A percentile compares a stretch with the other conserved stretches of the same genome.
These are phyloP conservation scores for Lichenostomus cassidix DNA, from an alignment of 2,113 vertebrate species.

Conservation along the genomic window DNA sequence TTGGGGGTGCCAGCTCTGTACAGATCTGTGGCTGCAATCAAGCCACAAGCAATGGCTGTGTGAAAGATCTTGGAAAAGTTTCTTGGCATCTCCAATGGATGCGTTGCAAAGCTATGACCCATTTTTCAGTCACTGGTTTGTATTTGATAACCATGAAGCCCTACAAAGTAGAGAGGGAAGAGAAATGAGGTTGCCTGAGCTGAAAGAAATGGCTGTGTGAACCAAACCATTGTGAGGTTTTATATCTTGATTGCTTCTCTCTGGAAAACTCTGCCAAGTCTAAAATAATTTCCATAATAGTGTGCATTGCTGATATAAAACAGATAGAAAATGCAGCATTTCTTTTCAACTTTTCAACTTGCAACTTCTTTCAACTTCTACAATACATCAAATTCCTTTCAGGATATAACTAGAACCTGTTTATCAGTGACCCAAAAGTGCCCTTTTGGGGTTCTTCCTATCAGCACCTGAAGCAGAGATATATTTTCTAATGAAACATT, in stretches of 20 bases:
- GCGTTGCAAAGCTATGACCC: background rate
- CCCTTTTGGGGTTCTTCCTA: background rate
- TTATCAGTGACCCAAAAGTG: conserved; percentile 2
- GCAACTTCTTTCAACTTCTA: background rate
- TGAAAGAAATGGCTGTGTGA: conserved; percentile 17
- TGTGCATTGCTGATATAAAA: background rate
- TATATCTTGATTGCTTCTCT: background rate
- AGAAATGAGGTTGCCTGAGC: conserved; percentile 7
- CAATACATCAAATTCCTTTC: background rate
- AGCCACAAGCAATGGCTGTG: conserved; percentile 10
- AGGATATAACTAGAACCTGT: background rate
- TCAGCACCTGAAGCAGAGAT: background rate
- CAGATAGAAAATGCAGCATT: background rate
- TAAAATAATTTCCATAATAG: conserved; percentile 27
- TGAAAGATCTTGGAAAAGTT: conserved; percentile 39
- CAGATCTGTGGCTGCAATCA: background rate
- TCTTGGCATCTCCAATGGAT: background rate
- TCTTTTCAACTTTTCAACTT: background rate
- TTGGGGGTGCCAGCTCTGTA: background rate
- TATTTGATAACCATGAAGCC: background rate
- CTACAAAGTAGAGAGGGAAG: background rate
- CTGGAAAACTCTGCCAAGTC: conserved; percentile 18
- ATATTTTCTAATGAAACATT: conserved; percentile 33
- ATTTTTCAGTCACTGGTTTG: conserved; percentile 8
- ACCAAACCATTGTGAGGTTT: background rate